A percentile compares a stretch with the other conserved stretches of the same genome.
Conservation (phyloP, 2,888 invertebrate genomes). For the Drosophila neutralis region DNA sequence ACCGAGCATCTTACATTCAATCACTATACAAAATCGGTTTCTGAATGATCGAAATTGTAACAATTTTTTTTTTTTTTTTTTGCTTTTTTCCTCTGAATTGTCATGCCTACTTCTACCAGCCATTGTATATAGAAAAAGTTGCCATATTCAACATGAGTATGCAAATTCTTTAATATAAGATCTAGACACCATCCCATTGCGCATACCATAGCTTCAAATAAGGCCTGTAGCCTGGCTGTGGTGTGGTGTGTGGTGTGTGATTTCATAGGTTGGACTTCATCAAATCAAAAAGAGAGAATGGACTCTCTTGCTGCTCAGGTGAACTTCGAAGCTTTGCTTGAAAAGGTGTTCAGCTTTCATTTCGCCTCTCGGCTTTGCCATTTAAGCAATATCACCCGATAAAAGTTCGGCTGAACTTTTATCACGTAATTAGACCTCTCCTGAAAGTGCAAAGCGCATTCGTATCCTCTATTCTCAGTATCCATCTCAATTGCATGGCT, state of each 20-base stretch:
- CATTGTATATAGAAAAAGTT: background rate
- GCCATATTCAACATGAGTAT: background rate
- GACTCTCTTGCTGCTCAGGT: background rate
- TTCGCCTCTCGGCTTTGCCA: background rate
- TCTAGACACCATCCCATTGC: background rate
- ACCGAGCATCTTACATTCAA: background rate
- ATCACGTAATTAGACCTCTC: background rate
- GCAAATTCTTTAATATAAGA: background rate
- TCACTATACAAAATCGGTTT: background rate
- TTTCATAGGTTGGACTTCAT: background rate
- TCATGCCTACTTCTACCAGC: background rate
- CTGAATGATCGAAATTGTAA: background rate
- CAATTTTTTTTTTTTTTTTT: background rate
- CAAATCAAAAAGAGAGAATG: too few relatives aligned
- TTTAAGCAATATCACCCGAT: background rate
- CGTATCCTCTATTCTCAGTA: slow-evolving; percentile 16
- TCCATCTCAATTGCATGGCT: slow-evolving; percentile 59
- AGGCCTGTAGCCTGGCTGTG: background rate
- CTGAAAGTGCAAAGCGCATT: background rate
- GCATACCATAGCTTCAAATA: too few relatives aligned
- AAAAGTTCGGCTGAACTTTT: background rate
- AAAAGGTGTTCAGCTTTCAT: background rate
- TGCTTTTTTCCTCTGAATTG: background rate
- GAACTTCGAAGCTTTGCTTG: background rate
- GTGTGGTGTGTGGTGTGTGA: too few relatives aligned